Base-by-base conservation (phyloP, 1,140 invertebrate genomes). In the Papilio helenus region DNA sequence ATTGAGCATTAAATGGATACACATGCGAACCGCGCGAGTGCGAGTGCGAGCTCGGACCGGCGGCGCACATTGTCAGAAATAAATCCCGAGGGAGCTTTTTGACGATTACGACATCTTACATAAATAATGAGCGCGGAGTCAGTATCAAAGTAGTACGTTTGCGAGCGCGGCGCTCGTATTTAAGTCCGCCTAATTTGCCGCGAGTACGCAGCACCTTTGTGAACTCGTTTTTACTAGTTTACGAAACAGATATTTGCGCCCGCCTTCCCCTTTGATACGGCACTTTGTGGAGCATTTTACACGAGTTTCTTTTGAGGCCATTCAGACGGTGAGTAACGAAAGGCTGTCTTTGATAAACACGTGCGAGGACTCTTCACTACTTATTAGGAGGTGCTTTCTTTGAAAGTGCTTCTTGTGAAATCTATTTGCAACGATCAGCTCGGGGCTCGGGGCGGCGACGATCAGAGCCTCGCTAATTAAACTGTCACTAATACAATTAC, bases 331-430 rank as follows among this genome's bases (percentile, higher is more conserved):
- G 92, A 93, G 92, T 93, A 94, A 94, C 92, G 93, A 93, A 94
- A 94, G 93, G 93, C 92, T 93, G 93, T 93, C 93, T 94, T 94
- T 94, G 92, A 94, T 94, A 94, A 94, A 94, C 93, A 94, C 93
- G 93, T 94, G 92, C 93, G 92, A 93, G 93, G 92, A 93, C 92
- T 94, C 92, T 94, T 94, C 92, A 94, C 92, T 94, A 93, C 92
- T 94, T 94, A 94, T 94, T 94, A 94, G 92, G 90, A n/a, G 93
- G 90, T 92, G 93, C 92, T 93, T 92, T 92, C 93, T 94, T 93
- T 94, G 92, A 92, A 92, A 92, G 88, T 92, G 91, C 90, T 94
- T 92, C 93, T 94, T 88, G 91, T 90, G 91, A 94, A 94, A 94
- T 94, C 92, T 93, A 93, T 93, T 93, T 92, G 93, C 92, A 92